These are phyloP conservation scores for Hucho hucho DNA, from an alignment of 2,113 vertebrate species.

Conservation along the genomic window DNA sequence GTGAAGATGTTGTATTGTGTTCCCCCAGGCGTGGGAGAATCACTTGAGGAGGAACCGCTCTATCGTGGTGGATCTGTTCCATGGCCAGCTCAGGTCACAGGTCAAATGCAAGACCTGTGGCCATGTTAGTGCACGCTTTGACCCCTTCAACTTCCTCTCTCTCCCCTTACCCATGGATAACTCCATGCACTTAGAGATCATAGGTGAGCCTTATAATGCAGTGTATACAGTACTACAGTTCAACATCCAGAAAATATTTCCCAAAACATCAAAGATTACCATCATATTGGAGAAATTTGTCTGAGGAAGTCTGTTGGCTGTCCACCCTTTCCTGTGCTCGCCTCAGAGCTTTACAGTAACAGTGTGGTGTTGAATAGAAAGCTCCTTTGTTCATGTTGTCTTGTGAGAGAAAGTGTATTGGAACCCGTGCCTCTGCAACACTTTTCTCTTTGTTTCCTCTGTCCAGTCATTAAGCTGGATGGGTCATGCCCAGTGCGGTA, in stretches of 20 bases:
- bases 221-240: no score
- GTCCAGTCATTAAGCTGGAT: constrained; percentile 84
- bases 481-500: constrained; percentile 85
- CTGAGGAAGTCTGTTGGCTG: no score
- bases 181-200: constrained; percentile 90
- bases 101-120: constrained; percentile 89
- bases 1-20: constrained; percentile 4
- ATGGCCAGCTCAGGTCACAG: constrained; percentile 86
- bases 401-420: neutral
- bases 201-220: constrained; percentile 66
- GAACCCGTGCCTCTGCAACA: neutral
- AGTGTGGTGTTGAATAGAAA: no score
- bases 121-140: constrained; percentile 86
- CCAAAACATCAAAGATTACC: no score
- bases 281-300: no score
- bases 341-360: no score
- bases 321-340: no score
- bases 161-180: constrained; percentile 89
- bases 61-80: constrained; percentile 88
- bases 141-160: constrained; percentile 89
- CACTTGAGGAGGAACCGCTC: constrained; percentile 86
- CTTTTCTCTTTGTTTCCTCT: constrained; percentile 2
- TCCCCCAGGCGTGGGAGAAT: constrained; percentile 84
- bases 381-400: neutral
- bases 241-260: no score